phyloP scores from a whole-genome alignment of 1,140 invertebrate species.

The Neodiprion lecontei region DNA sequence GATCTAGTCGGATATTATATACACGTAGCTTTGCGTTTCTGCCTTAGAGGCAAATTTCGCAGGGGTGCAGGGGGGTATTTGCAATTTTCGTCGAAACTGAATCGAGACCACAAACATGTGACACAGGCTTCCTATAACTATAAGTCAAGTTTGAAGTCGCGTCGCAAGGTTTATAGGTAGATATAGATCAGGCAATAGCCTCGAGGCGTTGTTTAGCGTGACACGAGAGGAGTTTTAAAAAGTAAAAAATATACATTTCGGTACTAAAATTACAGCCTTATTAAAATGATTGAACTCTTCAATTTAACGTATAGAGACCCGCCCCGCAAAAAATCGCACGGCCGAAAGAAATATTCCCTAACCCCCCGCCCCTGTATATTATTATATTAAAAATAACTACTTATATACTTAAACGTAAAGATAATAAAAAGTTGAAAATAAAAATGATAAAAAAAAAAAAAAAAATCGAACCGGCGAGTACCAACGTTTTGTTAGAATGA shows the following conservation, averaged over 20 bases:
- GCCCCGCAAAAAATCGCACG: conserved; percentile 17
- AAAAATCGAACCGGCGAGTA: conserved; percentile 50
- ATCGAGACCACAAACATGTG: not conserved
- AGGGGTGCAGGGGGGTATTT: not conserved
- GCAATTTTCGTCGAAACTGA: not conserved
- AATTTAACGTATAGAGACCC: not conserved
- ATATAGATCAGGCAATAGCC: not conserved
- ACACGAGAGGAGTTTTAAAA: not conserved
- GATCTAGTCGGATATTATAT: conserved; percentile 13
- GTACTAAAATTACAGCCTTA: not conserved
- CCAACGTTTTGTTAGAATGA: conserved; percentile 62
- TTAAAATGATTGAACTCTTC: not conserved
- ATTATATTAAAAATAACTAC: conserved; percentile 56
- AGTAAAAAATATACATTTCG: not conserved
- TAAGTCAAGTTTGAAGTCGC: conserved; percentile 11
- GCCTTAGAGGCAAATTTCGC: not conserved
- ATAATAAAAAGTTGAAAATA: conserved; percentile 31
- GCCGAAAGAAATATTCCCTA: conserved; percentile 36
- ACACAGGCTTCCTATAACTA: not conserved
- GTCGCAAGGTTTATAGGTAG: conserved; percentile 19
- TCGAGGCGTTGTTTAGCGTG: not conserved
- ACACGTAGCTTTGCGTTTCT: conserved; percentile 11
- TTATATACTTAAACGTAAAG: conserved; percentile 57
- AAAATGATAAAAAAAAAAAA: conserved; percentile 27
- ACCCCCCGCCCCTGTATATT: conserved; percentile 48